Base-by-base conservation (phyloP, 2,113 vertebrate genomes). In the Peromyscus leucopus region DNA sequence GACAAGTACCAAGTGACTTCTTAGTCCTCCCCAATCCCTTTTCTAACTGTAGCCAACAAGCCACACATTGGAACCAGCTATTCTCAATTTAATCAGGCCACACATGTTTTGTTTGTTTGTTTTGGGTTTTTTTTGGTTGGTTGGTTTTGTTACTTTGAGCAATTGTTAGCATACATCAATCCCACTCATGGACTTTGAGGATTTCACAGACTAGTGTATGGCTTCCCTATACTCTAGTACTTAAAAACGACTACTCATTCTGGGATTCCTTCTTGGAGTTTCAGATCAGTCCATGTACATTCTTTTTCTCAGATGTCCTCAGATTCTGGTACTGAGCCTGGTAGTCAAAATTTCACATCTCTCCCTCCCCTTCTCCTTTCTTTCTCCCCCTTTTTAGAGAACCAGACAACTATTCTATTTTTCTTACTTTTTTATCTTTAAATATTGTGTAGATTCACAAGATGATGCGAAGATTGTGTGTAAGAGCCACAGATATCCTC, bases 191-290 rank as follows among this genome's bases (percentile, higher is more conserved):
- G 33, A 6, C 21, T 48, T 59, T n/a, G 13, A 89, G 48, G 63
- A 82, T 71, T 93, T 85, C 57, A 69, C 12, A 80, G 17, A 55
- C 17, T 11, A 48, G 0, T 46, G 15, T 82, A 67, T 48, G 15
- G 31, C 13, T 90, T 90, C 24, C 92, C 61, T 94, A 26, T 3
- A 24, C 85, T 80, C 16, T 65, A 71, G 21, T 65, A 76, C 83
- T 91, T 86, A 67, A 91, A 96, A 97, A 67, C 75, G 69, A 85
- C 71, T 33, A 17, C 7, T 87, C 31, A 69, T 7, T 94, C 39
- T 22, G 87, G 19, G 42, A 82, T 82, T 89, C 28, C 12, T 86
- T 93, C 76, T 48, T 48, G 61, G 61, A 72, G 2, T 85, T 92
- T 95, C 13, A 95, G 55, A 19, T 86, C 31, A 86, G 46, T 24